phyloP scores from a whole-genome alignment of 92 coral and sea anemone genomes.

The Diadumene lineata region DNA sequence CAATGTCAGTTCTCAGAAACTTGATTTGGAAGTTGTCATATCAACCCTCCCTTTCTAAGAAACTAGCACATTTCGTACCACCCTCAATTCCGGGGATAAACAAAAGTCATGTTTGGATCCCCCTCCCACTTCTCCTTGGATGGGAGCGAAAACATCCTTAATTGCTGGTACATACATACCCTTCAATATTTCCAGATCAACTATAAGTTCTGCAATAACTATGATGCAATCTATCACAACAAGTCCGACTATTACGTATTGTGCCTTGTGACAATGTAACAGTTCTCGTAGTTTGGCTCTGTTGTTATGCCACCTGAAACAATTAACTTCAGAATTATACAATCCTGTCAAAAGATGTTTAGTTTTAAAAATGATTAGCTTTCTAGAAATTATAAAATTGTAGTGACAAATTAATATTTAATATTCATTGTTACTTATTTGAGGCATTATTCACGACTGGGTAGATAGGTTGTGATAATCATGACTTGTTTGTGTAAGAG shows the following conservation, averaged over 20 bases:
- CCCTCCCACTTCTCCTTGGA: neutral
- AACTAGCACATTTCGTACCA: no score
- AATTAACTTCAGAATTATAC: neutral
- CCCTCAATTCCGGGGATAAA: no score
- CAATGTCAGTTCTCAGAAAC: neutral
- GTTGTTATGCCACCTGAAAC: slow-evolving; percentile 32
- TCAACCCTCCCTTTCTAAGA: neutral
- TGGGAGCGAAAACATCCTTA: neutral
- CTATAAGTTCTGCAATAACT: slow-evolving; percentile 78
- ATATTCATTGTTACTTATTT: no score
- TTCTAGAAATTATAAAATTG: no score
- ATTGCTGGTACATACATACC: slow-evolving; percentile 37
- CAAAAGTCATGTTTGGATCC: neutral
- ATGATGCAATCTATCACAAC: slow-evolving; percentile 84
- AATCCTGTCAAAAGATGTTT: no score
- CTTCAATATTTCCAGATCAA: slow-evolving; percentile 74
- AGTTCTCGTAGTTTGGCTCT: slow-evolving; percentile 64
- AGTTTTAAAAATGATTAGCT: no score
- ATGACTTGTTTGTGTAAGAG: no score
- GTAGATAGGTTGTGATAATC: no score
- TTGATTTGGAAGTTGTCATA: neutral
- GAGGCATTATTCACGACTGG: no score
- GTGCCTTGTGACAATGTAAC: slow-evolving; percentile 83
- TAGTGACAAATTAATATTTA: no score
- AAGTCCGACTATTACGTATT: slow-evolving; percentile 63